Conservation (phyloP, 2,888 invertebrate genomes). For the Dynastes hyllus region DNA sequence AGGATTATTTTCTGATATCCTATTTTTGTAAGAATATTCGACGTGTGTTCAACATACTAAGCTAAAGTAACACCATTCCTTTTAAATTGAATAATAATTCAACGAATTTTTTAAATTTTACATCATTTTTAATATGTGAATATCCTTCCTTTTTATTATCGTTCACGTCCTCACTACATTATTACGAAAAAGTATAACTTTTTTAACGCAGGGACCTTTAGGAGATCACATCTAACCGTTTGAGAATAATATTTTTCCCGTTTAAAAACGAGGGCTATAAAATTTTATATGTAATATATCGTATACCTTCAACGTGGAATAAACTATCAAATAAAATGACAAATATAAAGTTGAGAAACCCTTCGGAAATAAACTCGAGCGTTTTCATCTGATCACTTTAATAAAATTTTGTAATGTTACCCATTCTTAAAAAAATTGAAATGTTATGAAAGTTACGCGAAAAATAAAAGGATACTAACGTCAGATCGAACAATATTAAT, state of each 20-base stretch:
- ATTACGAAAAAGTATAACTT: not conserved
- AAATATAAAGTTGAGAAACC: constrained; percentile 3
- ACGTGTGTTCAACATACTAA: not conserved
- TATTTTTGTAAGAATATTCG: no score
- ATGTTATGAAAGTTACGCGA: no score
- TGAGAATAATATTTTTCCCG: not conserved
- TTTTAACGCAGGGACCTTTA: not conserved
- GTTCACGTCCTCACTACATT: not conserved
- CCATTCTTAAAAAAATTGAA: no score
- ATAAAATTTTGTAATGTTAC: constrained; percentile 4
- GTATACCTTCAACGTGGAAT: not conserved
- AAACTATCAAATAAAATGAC: constrained; percentile 2
- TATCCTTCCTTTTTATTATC: no score
- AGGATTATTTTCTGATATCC: no score
- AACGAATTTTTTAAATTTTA: no score
- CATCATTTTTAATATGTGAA: no score
- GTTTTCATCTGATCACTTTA: not conserved
- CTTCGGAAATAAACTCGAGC: not conserved
- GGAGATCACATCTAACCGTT: not conserved
- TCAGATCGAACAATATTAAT: no score
- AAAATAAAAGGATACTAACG: no score
- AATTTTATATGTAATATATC: constrained; percentile 13
- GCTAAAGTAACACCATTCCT: not conserved
- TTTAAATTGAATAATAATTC: no score
- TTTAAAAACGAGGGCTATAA: constrained; percentile 7